Conservation (phyloP, 2,888 invertebrate species). For the Nebria salina region DNA sequence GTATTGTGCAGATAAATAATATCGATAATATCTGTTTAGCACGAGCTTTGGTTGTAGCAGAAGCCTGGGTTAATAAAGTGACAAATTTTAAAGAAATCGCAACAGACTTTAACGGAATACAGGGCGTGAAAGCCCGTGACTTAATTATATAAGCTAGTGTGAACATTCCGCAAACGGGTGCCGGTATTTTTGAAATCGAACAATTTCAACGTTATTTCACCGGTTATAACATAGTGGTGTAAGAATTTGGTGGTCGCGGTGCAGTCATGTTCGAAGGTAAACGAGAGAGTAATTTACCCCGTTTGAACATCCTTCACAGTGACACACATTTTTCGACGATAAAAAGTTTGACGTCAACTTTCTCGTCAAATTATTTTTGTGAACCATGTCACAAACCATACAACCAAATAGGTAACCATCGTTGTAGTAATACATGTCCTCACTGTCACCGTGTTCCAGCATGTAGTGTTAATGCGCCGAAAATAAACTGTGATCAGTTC, state of each 20-base stretch:
- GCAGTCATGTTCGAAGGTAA: neutral
- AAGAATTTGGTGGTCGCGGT: neutral
- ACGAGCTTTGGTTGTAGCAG: neutral
- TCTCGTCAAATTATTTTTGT: neutral
- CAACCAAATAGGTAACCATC: neutral
- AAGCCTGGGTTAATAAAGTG: too few species aligned
- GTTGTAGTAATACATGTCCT: too few species aligned
- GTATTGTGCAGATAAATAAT: neutral
- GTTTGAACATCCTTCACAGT: neutral
- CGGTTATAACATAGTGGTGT: conserved; percentile 11
- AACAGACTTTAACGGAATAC: too few species aligned
- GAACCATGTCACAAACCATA: conserved; percentile 7
- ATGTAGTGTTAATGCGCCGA: too few species aligned
- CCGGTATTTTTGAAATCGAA: conserved; percentile 6
- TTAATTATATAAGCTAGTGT: too few species aligned
- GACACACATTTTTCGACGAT: neutral
- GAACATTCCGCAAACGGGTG: too few species aligned
- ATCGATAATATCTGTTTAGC: conserved; percentile 19
- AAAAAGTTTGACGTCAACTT: neutral
- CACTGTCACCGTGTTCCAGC: too few species aligned
- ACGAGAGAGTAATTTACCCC: neutral
- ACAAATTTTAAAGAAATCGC: too few species aligned
- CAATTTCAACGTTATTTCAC: conserved; percentile 12
- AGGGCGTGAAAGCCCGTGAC: too few species aligned
- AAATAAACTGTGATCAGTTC: too few species aligned